Base-by-base conservation (phyloP, 2,113 vertebrate species). In the Muscicapa adusta region DNA sequence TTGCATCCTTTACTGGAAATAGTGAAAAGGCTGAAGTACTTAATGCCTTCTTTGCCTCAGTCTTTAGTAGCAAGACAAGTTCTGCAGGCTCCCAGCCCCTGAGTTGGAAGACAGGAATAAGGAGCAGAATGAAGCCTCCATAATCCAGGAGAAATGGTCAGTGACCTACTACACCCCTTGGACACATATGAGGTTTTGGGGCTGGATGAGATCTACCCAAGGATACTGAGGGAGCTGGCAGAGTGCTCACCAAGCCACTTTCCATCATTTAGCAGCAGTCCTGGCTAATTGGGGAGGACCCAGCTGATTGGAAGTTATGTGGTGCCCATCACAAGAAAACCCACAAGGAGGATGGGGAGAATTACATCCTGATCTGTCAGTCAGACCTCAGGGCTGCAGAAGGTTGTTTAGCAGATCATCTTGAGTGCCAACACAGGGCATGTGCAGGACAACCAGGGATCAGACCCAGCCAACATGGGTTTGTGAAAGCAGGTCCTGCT, bases 111-210 rank as follows among this genome's bases (percentile, higher is more conserved):
- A 31, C 13, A 40, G 25, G 14, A n/a, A 34, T 31, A n/a, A 61
- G 40, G 34, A 78, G 29, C 65, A 70, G 40, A 78, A 25, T 40
- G 47, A 61, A 47, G 10, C 40, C 19, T 61, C 48, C 10, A 11
- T 29, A 61, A 17, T 62, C 23, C 48, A 40, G 16, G 7, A 87
- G 34, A 54, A 47, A 20, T 40, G 24, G 19, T 31, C 56, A 54
- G 16, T 20, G n/a, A 70, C 48, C 24, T 62, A 3, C 8, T 54
- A 34, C 34, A 54, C 4, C 5, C 8, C 40, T 54, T n/a, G n/a
- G 38, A 62, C 7, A 31, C 56, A 40, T 16, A 29, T 0, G 0
- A 16, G 23, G 54, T 31, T 20, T 24, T 40, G 40, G 47, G 18
- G 28, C 15, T 29, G n/a, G n/a, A 38, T 70, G 42, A 18, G 23